A percentile compares a stretch with the other conserved stretches of the same genome.
Evolutionary conservation across 2,797 vertebrate species (phyloP).

Genomic region (Antennarius maculatus): DNA sequence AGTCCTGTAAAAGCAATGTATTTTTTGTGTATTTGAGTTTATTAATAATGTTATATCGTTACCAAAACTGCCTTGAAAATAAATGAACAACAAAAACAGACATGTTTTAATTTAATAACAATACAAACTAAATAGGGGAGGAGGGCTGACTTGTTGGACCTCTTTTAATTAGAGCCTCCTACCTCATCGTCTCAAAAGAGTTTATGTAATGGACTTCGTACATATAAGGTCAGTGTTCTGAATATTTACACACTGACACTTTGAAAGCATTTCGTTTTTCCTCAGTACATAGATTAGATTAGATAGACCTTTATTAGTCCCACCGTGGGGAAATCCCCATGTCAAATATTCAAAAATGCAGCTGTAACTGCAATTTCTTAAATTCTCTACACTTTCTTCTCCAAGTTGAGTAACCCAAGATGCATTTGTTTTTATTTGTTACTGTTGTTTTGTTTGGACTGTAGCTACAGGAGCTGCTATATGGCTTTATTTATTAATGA

Average conservation of each 20-base stretch:
- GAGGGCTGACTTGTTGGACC: no score
- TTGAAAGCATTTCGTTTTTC: neutral
- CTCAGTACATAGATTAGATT: neutral
- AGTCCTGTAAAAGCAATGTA: no score
- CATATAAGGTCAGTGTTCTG: neutral
- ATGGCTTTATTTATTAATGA: neutral
- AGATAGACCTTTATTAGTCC: neutral
- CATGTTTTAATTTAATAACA: no score
- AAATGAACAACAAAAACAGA: no score
- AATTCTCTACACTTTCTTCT: neutral
- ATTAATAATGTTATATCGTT: no score
- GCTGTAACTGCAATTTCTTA: neutral
- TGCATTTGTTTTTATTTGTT: neutral
- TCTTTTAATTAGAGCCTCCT: no score
- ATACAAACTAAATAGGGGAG: no score
- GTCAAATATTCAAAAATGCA: neutral
- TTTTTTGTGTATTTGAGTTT: no score
- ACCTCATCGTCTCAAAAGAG: neutral
- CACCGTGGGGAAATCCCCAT: no score
- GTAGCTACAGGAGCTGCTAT: neutral
- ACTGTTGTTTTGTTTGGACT: neutral
- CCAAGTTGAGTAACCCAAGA: neutral
- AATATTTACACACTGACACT: neutral
- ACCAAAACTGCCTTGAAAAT: no score
- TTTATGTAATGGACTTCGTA: neutral